Conservation (phyloP, 2,888 invertebrate species). For the Brachypalpus laphriformis region DNA sequence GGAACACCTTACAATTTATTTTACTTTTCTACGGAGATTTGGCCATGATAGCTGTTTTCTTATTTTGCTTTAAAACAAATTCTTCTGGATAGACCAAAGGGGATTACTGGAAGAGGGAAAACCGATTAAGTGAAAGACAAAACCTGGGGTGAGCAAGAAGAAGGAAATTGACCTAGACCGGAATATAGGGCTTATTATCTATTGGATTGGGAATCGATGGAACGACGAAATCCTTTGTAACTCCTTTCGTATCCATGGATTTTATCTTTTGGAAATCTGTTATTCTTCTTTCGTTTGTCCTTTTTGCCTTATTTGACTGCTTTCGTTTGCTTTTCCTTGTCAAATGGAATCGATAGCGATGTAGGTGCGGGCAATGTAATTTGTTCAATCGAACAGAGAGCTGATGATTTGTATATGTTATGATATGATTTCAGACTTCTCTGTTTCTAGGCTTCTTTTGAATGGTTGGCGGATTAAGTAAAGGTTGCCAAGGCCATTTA, state of each 20-base stretch:
- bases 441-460: background rate
- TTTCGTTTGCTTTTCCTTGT: constrained; percentile 7
- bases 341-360: constrained; percentile 20
- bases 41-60: constrained; percentile 10
- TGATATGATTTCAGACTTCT: constrained; percentile 34
- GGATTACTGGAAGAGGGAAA: constrained; percentile 27
- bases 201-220: constrained; percentile 69
- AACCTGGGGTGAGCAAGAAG: background rate
- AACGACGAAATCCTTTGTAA: constrained; percentile 62
- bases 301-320: background rate
- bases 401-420: constrained; percentile 58
- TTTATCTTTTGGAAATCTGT: constrained; percentile 65
- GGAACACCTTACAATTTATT: constrained; percentile 37
- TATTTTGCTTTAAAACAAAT: constrained; percentile 26
- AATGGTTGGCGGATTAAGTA: constrained; percentile 36
- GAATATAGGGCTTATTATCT: constrained; percentile 68
- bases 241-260: constrained; percentile 52
- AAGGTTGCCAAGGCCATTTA: constrained; percentile 14
- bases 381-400: constrained; percentile 61
- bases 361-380: constrained; percentile 24
- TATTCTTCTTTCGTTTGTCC: constrained; percentile 27
- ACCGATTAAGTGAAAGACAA: constrained; percentile 54
- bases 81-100: constrained; percentile 6
- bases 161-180: constrained; percentile 56
- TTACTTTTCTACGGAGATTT: constrained; percentile 39